Base-by-base conservation (phyloP, 1,140 invertebrate genomes). In the Drosophila bifasciata region DNA sequence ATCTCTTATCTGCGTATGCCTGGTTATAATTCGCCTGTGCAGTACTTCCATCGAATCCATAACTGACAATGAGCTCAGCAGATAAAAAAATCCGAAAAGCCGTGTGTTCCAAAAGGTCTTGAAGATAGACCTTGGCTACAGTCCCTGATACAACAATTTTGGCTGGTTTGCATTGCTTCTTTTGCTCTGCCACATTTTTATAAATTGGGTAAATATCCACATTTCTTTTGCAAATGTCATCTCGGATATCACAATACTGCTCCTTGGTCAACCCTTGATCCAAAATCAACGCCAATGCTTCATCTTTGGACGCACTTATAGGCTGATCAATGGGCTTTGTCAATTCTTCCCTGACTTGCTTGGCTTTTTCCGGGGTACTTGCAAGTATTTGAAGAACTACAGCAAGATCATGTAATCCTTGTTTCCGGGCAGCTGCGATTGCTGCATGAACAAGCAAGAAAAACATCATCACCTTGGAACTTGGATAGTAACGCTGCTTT, bases 11-110 rank as follows among this genome's bases (percentile, higher is more conserved):
- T 21, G 43, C 17, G 39, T 41, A 41, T 40, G 6, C 15, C 21
- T 57, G 53, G 11, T 57, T 44, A 46, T 55, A 46, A 17, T 57
- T 57, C 53, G 43, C 3, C 15, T 57, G 41, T n/a, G 41, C 53
- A 45, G 53, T 28, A 45, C 53, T 45, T 23, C 52, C 52, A 55
- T 55, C 52, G 36, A 55, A 55, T 41, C 52, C 40, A 23, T 55
- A 55, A 43, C 50, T 52, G n/a, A 40, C 19, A 39, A 52, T 52
- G 6, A 52, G 48, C 19, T 50, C 23, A 23, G 48, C 50, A 9
- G 50, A 19, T 36, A 52, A 39, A 52, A 52, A 52, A 32, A n/a
- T 23, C 46, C 25, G 46, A 23, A 23, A 17, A 25, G 46, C 46
- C 13, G 46, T 25, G 46, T 25, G 46, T 17, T 23, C 25, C 15